A percentile compares a stretch with the other conserved stretches of the same genome.
These are phyloP conservation scores for Lepidocolaptes lacrymiger DNA, from an alignment of 2,797 vertebrate species.

Conservation along the genomic window DNA sequence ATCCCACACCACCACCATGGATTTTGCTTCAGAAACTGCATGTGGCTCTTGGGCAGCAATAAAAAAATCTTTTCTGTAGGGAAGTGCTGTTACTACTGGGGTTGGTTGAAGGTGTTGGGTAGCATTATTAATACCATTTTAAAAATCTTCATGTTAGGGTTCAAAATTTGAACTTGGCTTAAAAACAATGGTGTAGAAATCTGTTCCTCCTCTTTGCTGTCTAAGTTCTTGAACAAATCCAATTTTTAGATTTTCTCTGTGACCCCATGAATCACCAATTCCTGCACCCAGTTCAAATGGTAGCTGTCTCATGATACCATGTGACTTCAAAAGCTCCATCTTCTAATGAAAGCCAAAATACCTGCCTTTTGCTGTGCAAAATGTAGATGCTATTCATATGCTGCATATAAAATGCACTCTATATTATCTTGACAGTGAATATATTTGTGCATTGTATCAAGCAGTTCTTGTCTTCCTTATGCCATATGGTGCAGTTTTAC, in stretches of 20 bases:
- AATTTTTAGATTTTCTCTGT: background rate
- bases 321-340: background rate
- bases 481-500: background rate
- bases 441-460: background rate
- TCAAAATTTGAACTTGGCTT: background rate
- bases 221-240: background rate
- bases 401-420: background rate
- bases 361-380: background rate
- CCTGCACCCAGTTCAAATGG: background rate
- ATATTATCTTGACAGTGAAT: background rate
- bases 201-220: background rate
- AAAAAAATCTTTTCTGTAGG: background rate
- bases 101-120: background rate
- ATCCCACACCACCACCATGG: background rate
- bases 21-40: background rate
- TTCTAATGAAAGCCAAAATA: constrained; percentile 19
- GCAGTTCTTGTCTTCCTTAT: background rate
- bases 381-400: background rate
- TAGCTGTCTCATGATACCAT: background rate
- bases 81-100: background rate
- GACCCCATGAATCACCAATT: background rate
- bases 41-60: background rate
- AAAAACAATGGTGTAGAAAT: background rate
- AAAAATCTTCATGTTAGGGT: background rate
- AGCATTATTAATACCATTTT: background rate